A percentile compares a stretch with the other conserved stretches of the same genome.
These are phyloP conservation scores for Manis pentadactyla DNA, from an alignment of 2,797 vertebrate species.

Conservation along the genomic window DNA sequence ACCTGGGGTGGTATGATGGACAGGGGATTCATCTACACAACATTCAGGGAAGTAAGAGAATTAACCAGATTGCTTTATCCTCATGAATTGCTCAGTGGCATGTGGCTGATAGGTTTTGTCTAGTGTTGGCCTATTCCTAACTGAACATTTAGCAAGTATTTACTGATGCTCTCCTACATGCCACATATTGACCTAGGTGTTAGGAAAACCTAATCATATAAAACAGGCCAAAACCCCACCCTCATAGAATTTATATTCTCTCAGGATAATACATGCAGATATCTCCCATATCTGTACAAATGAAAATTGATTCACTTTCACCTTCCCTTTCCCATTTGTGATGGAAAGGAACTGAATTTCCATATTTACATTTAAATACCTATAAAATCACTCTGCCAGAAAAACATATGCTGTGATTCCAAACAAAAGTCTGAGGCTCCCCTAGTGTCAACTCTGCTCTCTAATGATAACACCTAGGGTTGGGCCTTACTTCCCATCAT, in stretches of 20 bases:
- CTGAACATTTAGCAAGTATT: neutral
- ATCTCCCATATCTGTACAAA: neutral
- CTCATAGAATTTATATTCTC: neutral
- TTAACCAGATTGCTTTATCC: neutral
- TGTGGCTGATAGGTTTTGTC: neutral
- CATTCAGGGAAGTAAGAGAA: neutral
- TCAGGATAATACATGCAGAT: neutral
- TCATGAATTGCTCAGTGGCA: neutral
- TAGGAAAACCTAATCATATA: neutral
- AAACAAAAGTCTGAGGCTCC: neutral
- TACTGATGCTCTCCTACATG: neutral
- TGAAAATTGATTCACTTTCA: neutral
- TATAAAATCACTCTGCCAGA: neutral
- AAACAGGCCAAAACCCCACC: neutral
- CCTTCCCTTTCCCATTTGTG: neutral
- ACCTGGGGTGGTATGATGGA: neutral
- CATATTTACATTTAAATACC: neutral
- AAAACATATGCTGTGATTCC: neutral
- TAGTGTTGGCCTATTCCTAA: neutral
- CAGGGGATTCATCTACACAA: neutral
- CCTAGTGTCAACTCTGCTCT: neutral
- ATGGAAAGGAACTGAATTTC: neutral
- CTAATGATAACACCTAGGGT: neutral
- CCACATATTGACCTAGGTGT: neutral
- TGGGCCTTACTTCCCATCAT: neutral